Evolutionary conservation across 30 jellyfish, hydroid and myxozoan genomes (phyloP).

Genomic region (Cassiopea xamachana): DNA sequence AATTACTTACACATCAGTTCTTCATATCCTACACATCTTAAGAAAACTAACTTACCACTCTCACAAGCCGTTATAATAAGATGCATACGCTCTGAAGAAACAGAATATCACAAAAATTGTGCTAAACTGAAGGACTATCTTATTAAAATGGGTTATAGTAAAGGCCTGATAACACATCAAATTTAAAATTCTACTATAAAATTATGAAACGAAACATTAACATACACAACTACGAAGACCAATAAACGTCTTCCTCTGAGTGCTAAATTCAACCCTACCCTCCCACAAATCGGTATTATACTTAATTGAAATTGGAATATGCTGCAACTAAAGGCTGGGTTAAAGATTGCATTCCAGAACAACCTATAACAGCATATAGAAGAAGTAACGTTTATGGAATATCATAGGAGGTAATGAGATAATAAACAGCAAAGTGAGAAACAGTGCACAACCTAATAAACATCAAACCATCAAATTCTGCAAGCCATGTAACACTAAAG

Average conservation of each 20-base stretch:
- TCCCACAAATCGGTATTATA: slow-evolving; percentile 12
- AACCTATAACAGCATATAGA: slow-evolving; percentile 28
- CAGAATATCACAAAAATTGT: slow-evolving; percentile 14
- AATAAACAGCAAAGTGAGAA: slow-evolving; percentile 4
- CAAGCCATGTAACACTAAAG: slow-evolving; percentile 31
- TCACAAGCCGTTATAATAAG: neutral
- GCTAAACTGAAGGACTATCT: neutral
- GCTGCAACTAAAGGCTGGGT: slow-evolving; percentile 13
- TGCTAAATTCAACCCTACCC: slow-evolving; percentile 32
- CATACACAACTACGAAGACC: slow-evolving; percentile 9
- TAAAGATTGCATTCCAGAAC: slow-evolving; percentile 6
- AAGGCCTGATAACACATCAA: slow-evolving; percentile 1
- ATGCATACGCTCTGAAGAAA: slow-evolving; percentile 36
- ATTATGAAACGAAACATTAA: slow-evolving; percentile 14
- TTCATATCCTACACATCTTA: slow-evolving; percentile 16
- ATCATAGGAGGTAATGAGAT: slow-evolving; percentile 23
- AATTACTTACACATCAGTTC: neutral
- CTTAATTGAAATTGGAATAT: slow-evolving; percentile 19
- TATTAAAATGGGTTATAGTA: slow-evolving; percentile 11
- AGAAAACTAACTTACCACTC: neutral
- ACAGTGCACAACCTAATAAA: neutral
- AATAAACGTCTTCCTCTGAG: slow-evolving; percentile 17
- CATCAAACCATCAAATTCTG: slow-evolving; percentile 7
- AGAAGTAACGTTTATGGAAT: slow-evolving; percentile 24
- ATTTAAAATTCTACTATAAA: slow-evolving; percentile 2